phyloP scores from a whole-genome alignment of 2,888 invertebrate species.

The Hedychridium roseum region DNA sequence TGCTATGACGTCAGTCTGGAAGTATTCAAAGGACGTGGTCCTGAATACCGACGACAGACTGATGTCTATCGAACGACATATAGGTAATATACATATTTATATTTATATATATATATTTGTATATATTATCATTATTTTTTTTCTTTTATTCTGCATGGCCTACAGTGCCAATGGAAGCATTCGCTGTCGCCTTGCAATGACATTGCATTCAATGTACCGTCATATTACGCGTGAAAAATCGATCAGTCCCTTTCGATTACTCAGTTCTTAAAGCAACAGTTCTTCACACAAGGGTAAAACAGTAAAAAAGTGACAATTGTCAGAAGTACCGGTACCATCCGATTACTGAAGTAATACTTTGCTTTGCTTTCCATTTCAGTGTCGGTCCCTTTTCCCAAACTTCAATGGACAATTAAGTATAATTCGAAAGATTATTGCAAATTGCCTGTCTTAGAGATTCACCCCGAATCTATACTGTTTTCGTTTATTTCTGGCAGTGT shows the following conservation, averaged over 20 bases:
- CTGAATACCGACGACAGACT: slow-evolving; percentile 38
- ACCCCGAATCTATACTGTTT: slow-evolving; percentile 5
- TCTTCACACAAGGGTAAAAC: too few relatives aligned
- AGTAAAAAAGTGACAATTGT: slow-evolving; percentile 24
- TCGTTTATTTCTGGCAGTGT: slow-evolving; percentile 47
- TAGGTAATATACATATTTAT: slow-evolving; percentile 39
- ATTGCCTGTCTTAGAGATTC: too few relatives aligned
- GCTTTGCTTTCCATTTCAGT: too few relatives aligned
- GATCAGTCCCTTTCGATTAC: slow-evolving; percentile 19
- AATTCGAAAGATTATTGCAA: too few relatives aligned
- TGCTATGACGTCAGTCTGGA: slow-evolving; percentile 34
- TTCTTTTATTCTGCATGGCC: slow-evolving; percentile 43
- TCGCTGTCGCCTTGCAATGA: slow-evolving; percentile 41
- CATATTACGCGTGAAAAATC: slow-evolving; percentile 24
- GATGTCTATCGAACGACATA: slow-evolving; percentile 45
- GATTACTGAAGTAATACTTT: slow-evolving; percentile 11
- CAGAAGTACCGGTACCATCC: slow-evolving; percentile 20
- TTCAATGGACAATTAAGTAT: too few relatives aligned
- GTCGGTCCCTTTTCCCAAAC: too few relatives aligned
- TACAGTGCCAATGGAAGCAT: slow-evolving; percentile 55
- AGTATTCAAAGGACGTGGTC: slow-evolving; percentile 35
- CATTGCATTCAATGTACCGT: slow-evolving; percentile 33
- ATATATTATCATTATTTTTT: slow-evolving; percentile 40
- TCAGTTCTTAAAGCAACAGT: slow-evolving; percentile 22
- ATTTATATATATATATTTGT: slow-evolving; percentile 37